These are phyloP conservation scores for Triops longicaudatus DNA, from an alignment of 1,140 invertebrate species.

Conservation along the genomic window DNA sequence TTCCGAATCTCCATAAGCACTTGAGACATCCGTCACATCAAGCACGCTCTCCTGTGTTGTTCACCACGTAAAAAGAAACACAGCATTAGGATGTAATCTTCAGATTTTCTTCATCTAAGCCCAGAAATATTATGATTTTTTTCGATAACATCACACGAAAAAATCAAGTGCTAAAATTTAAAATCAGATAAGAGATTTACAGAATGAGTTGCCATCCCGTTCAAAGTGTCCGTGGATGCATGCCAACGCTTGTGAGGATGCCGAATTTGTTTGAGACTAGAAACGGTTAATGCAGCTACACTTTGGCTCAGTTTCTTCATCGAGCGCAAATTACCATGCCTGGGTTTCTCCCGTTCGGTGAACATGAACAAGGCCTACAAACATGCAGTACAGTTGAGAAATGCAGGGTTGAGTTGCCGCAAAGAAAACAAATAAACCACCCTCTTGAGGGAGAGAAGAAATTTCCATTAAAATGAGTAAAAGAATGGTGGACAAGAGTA, in stretches of 20 bases:
- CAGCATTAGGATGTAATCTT: not conserved
- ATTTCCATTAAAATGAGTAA: not conserved
- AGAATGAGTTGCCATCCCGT: not conserved
- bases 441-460: not conserved
- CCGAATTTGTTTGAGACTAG: slow-evolving; percentile 20
- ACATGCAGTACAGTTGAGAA: not conserved
- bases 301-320: slow-evolving; percentile 22
- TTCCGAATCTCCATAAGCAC: slow-evolving; percentile 31
- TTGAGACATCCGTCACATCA: slow-evolving; percentile 39
- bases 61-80: not conserved
- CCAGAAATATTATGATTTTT: too few species aligned
- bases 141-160: too few species aligned
- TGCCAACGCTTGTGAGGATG: not conserved
- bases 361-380: not conserved
- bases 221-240: not conserved
- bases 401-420: not conserved
- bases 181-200: not conserved
- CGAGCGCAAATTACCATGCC: not conserved
- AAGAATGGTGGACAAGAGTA: not conserved
- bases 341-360: not conserved
- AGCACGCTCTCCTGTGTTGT: slow-evolving; percentile 41
- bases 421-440: not conserved
- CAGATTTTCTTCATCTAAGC: too few species aligned
- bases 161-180: not conserved
- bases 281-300: slow-evolving; percentile 22